These are phyloP conservation scores for Tupaia chinensis DNA, from an alignment of 2,113 vertebrate genomes.

Conservation along the genomic window DNA sequence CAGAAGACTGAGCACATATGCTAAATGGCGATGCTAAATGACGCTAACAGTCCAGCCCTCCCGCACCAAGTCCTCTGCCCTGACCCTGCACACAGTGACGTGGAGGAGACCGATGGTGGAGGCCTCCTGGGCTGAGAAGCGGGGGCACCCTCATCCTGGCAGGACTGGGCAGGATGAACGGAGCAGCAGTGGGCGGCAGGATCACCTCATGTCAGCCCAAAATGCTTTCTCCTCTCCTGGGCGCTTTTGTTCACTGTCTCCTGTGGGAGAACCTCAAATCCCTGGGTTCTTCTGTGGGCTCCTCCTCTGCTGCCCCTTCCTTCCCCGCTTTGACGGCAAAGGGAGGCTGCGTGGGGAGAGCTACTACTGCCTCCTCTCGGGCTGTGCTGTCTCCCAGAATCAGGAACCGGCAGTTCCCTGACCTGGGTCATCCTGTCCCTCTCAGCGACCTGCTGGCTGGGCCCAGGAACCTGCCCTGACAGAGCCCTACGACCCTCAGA, in stretches of 20 bases:
- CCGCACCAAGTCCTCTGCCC: constrained; percentile 23
- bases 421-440: constrained; percentile 13
- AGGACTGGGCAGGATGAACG: background rate
- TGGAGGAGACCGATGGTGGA: background rate
- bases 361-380: background rate
- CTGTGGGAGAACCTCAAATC: background rate
- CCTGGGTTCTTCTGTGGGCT: background rate
- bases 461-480: background rate
- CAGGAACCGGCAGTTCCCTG: background rate
- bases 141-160: background rate
- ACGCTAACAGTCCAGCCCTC: background rate
- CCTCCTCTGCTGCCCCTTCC: background rate
- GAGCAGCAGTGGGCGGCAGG: background rate
- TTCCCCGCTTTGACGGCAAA: background rate
- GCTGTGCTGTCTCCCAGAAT: background rate
- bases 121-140: background rate
- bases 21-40: background rate
- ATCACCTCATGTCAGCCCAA: background rate
- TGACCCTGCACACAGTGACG: background rate
- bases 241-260: background rate
- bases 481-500: background rate
- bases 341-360: background rate
- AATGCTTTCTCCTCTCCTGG: background rate
- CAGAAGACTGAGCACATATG: background rate
- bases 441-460: background rate